Percentiles rank a stretch among this genome's conserved stretches.
Evolutionary conservation across 2,113 vertebrate species (phyloP).

Genomic region (Psilopogon haemacephalus): DNA sequence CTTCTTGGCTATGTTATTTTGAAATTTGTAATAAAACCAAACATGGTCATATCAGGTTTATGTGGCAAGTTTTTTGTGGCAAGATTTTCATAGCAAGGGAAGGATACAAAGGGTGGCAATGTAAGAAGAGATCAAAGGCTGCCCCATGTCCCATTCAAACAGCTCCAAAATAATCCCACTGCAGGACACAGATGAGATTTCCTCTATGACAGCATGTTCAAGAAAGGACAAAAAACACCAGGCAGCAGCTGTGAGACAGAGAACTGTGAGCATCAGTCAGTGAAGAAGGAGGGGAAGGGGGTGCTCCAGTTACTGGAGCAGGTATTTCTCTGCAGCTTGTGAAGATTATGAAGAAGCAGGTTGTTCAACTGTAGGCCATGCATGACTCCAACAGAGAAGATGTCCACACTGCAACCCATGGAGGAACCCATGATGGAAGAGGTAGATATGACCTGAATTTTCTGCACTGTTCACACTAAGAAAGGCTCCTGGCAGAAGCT

Average conservation of each 20-base stretch:
- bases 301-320: background rate
- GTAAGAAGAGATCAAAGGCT: background rate
- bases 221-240: background rate
- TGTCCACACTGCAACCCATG: fast-evolving
- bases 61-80: fast-evolving
- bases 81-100: fast-evolving
- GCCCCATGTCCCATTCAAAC: fast-evolving
- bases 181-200: background rate
- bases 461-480: background rate
- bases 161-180: background rate
- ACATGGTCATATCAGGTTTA: background rate
- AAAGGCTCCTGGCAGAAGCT: background rate
- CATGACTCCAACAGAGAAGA: background rate
- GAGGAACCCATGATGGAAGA: fast-evolving
- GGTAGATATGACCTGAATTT: background rate
- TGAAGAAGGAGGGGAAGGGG: fast-evolving
- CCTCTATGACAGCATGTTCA: background rate
- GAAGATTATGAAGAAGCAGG: background rate
- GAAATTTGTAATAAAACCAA: background rate
- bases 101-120: background rate
- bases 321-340: background rate
- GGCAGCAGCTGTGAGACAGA: background rate
- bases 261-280: background rate
- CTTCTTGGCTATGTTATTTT: background rate
- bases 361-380: background rate